Evolutionary conservation across 1,140 invertebrate genomes (phyloP).

Genomic region (Nixonia krombeini): DNA sequence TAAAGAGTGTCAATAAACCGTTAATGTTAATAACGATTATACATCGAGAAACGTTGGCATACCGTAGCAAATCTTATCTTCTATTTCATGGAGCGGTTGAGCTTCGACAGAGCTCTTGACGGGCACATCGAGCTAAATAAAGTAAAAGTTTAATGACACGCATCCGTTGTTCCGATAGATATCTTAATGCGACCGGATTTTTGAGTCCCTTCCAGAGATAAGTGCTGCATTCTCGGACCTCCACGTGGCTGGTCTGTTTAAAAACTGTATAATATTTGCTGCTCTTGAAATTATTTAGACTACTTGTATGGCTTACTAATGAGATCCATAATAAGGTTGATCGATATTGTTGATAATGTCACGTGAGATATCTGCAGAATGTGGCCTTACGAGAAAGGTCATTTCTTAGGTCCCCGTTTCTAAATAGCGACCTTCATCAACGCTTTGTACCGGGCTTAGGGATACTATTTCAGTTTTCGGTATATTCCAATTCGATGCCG

Average conservation of each 20-base stretch:
- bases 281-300: conserved; percentile 30
- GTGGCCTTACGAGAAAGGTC: no score
- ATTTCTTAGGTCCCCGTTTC: no score
- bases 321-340: conserved; percentile 42
- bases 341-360: conserved; percentile 40
- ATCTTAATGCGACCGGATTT: conserved; percentile 72
- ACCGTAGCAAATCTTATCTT: conserved; percentile 48
- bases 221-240: conserved; percentile 48
- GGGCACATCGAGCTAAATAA: conserved; percentile 61
- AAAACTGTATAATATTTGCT: conserved; percentile 42
- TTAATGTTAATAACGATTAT: conserved; percentile 50
- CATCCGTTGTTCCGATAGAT: conserved; percentile 72
- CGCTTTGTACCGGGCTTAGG: no score
- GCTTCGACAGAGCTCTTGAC: conserved; percentile 42
- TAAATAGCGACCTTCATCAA: no score
- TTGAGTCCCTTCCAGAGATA: conserved; percentile 60
- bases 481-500: no score
- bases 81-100: conserved; percentile 46
- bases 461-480: no score
- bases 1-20: conserved; percentile 49
- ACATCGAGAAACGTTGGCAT: conserved; percentile 44
- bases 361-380: no score
- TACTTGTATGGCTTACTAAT: conserved; percentile 41
- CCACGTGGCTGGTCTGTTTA: conserved; percentile 36
- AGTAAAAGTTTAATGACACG: conserved; percentile 70